phyloP scores from a whole-genome alignment of 1,140 invertebrate genomes.

The Parapsyche elsis region DNA sequence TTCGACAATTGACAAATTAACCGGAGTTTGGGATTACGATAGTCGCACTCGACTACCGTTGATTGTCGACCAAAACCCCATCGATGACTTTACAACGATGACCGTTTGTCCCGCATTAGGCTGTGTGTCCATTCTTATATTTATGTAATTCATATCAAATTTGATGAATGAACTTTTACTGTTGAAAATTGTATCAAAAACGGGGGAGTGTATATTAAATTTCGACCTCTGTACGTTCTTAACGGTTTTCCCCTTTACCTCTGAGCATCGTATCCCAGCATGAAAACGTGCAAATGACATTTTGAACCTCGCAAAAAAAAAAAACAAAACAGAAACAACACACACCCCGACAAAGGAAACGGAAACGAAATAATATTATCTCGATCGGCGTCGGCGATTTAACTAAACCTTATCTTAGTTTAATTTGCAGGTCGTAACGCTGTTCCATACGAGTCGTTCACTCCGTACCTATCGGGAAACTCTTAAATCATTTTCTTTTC shows the following conservation, averaged over 20 bases:
- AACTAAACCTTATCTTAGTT: neutral
- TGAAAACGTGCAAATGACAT: neutral
- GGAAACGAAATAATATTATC: constrained; percentile 12
- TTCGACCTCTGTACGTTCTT: neutral
- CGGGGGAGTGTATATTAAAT: neutral
- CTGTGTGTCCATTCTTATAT: no score
- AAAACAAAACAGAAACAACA: no score
- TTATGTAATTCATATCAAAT: no score
- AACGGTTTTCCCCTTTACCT: neutral
- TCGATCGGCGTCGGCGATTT: neutral
- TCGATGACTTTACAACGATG: no score
- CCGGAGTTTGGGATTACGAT: no score
- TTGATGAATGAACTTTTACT: no score
- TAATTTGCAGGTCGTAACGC: neutral
- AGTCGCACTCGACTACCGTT: no score
- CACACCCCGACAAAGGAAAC: neutral
- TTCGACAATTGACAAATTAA: no score
- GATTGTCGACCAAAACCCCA: no score
- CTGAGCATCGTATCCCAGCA: neutral
- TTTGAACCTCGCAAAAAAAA: neutral
- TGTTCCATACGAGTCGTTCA: neutral
- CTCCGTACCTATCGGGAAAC: neutral
- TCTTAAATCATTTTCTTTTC: constrained; percentile 21
- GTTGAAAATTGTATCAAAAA: neutral
- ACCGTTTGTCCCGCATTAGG: no score